Evolutionary conservation across 1,140 invertebrate species (phyloP).

Genomic region (Plutomurus gul): DNA sequence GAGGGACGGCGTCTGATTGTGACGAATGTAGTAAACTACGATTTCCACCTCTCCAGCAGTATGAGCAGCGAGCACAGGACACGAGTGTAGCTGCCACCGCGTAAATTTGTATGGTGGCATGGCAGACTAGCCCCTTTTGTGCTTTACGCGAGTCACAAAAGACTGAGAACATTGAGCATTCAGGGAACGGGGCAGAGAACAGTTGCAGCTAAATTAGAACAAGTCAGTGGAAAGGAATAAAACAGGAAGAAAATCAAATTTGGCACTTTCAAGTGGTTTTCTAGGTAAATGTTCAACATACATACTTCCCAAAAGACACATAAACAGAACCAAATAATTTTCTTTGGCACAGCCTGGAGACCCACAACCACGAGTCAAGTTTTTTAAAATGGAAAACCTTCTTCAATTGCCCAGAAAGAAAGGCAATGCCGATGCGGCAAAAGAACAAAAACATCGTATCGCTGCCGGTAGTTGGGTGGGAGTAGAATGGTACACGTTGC

Average conservation of each 20-base stretch:
- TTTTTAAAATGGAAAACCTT: conserved; percentile 25
- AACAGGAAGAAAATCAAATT: conserved; percentile 52
- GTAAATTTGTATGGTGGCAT: no score
- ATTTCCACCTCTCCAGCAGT: no score
- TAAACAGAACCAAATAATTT: conserved; percentile 52
- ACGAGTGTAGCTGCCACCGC: no score
- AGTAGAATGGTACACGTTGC: neutral
- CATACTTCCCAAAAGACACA: conserved; percentile 51
- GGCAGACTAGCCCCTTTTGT: neutral
- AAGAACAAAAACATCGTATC: neutral
- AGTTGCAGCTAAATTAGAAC: conserved; percentile 47
- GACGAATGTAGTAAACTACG: no score
- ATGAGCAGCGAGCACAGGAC: no score
- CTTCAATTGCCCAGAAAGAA: conserved; percentile 23
- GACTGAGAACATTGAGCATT: neutral
- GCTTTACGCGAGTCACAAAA: neutral
- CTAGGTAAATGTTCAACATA: conserved; percentile 40
- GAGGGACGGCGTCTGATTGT: no score
- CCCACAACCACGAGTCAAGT: conserved; percentile 28
- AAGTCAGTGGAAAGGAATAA: conserved; percentile 49
- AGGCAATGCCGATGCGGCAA: neutral
- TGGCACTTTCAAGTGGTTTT: conserved; percentile 50
- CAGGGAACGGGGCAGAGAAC: neutral
- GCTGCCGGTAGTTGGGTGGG: no score
- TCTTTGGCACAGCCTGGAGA: conserved; percentile 21